Conservation (phyloP, 2,113 vertebrate genomes). For the Odobenus rosmarus region DNA sequence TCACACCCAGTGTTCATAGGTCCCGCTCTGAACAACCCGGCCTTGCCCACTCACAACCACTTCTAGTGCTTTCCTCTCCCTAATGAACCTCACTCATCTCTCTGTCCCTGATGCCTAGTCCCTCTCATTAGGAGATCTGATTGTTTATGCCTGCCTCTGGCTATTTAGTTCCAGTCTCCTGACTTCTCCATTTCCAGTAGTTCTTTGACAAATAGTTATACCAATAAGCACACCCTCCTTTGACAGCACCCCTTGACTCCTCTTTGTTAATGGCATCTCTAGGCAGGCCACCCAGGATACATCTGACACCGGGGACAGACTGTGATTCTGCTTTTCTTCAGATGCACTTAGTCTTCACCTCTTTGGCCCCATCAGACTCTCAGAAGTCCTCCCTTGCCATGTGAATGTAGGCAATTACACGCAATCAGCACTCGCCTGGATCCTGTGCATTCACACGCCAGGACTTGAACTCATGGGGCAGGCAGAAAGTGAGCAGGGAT, state of each 20-base stretch:
- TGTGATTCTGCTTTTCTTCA: slow-evolving; percentile 45
- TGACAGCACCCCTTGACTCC: slow-evolving; percentile 39
- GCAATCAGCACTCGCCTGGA: not conserved
- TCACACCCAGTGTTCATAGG: not conserved
- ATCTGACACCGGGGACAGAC: not conserved
- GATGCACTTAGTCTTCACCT: slow-evolving; percentile 60
- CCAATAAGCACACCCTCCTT: not conserved
- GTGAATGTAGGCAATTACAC: slow-evolving; percentile 37
- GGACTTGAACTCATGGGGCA: not conserved
- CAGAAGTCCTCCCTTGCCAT: not conserved
- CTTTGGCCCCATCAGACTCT: not conserved
- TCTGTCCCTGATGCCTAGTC: not conserved
- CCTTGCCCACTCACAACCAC: not conserved
- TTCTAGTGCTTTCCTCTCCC: not conserved
- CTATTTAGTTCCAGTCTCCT: not conserved
- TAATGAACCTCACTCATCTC: not conserved
- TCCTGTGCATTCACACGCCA: not conserved
- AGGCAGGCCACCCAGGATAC: not conserved
- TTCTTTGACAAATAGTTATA: slow-evolving; percentile 1
- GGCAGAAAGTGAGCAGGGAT: not conserved
- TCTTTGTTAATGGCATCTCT: slow-evolving; percentile 47
- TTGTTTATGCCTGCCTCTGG: not conserved
- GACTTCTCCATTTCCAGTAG: slow-evolving; percentile 42
- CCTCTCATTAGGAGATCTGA: not conserved
- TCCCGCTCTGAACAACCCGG: not conserved